Evolutionary conservation across 1,140 invertebrate species (phyloP), one percentile per base, ranked within the genome.

Genomic region (Sycophila sp.): DNA sequence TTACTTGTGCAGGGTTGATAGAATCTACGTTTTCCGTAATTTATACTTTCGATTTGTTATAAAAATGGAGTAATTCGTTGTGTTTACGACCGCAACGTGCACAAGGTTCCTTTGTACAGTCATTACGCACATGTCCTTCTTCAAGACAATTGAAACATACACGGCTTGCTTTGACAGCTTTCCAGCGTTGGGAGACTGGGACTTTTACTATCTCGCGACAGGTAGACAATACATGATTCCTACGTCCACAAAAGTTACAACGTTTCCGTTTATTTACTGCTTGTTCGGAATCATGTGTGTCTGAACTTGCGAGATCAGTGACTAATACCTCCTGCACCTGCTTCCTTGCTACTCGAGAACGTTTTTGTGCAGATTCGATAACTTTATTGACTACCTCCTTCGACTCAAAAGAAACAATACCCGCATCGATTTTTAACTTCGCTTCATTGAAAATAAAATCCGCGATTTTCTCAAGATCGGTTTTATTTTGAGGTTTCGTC

Each of bases 361-460:
- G n/a, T n/a, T n/a, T n/a, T n/a, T n/a, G n/a, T n/a, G n/a, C n/a
- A n/a, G n/a, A n/a, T n/a, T n/a, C n/a, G n/a, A 7, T 13, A 5
- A n/a, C n/a, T n/a, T n/a, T n/a, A n/a, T n/a, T n/a, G n/a, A n/a
- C n/a, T n/a, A n/a, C n/a, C n/a, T n/a, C n/a, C n/a, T n/a, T n/a
- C n/a, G n/a, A n/a, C n/a, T n/a, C n/a, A n/a, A n/a, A n/a, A n/a
- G n/a, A n/a, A n/a, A n/a, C n/a, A n/a, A n/a, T n/a, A n/a, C n/a
- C n/a, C n/a, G n/a, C n/a, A n/a, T n/a, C n/a, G n/a, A n/a, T n/a
- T n/a, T n/a, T n/a, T n/a, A n/a, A n/a, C n/a, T n/a, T n/a, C n/a
- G n/a, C n/a, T n/a, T n/a, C n/a, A n/a, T n/a, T n/a, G n/a, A n/a
- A 65, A 8, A 53, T 8, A 53, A 51, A 65, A 2, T 65, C 28